These are phyloP conservation scores for Epinephelus lanceolatus DNA, from an alignment of 2,113 vertebrate species.

Conservation along the genomic window DNA sequence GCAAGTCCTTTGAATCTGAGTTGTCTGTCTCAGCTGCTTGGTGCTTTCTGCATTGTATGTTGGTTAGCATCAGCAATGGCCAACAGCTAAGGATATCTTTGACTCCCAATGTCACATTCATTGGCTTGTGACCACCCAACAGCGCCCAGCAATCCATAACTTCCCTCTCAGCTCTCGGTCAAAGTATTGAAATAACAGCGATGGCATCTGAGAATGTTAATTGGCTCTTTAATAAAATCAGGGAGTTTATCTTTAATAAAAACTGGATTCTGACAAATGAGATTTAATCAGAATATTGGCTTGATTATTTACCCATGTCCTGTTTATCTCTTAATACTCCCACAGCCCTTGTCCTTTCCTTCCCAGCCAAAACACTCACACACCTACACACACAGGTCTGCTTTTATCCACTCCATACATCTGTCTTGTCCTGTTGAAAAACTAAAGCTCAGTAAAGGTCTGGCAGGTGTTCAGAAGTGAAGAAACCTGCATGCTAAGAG, in stretches of 20 bases:
- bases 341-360: constrained; percentile 12
- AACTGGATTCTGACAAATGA: constrained; percentile 25
- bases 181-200: not conserved
- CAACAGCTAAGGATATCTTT: not conserved
- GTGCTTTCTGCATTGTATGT: too few relatives aligned
- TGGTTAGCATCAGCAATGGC: not conserved
- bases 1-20: not conserved
- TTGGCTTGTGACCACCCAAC: not conserved
- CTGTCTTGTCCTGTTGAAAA: constrained; percentile 64
- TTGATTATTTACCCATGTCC: constrained; percentile 12
- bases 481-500: constrained; percentile 55
- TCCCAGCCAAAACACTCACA: not conserved
- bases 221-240: not conserved
- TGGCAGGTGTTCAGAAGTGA: constrained; percentile 31
- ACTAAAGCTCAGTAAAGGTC: constrained; percentile 77
- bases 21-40: not conserved
- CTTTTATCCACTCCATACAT: constrained; percentile 50
- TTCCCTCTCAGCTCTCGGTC: not conserved
- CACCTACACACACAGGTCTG: not conserved
- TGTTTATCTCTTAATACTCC: constrained; percentile 36
- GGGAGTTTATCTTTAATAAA: constrained; percentile 40
- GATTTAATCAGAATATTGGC: constrained; percentile 40
- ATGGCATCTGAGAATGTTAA: not conserved
- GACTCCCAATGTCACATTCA: not conserved
- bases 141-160: not conserved